Evolutionary conservation across 2,113 vertebrate genomes (phyloP).

Genomic region (Lynx canadensis): DNA sequence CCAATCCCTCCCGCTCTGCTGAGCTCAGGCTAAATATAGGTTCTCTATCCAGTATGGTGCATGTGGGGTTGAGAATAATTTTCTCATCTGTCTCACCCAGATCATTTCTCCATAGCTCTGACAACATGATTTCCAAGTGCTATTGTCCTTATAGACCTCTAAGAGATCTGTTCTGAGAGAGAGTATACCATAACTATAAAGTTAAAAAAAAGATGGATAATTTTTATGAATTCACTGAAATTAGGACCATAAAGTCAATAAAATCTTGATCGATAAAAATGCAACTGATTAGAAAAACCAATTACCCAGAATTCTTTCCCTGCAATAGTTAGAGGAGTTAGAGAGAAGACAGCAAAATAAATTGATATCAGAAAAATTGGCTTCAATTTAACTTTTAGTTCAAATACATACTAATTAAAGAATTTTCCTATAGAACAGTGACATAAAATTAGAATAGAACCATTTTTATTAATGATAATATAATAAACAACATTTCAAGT

Average conservation of each 20-base stretch:
- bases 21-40: neutral
- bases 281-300: neutral
- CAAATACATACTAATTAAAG: neutral
- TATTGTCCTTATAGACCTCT: neutral
- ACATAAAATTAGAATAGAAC: neutral
- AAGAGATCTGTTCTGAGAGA: neutral
- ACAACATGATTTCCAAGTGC: neutral
- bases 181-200: neutral
- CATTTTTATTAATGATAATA: neutral
- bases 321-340: neutral
- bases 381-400: constrained; percentile 11
- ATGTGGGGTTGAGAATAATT: neutral
- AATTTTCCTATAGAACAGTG: neutral
- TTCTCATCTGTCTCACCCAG: neutral
- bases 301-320: neutral
- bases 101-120: neutral
- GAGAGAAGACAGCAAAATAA: neutral
- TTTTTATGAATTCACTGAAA: constrained; percentile 23
- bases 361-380: neutral
- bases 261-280: constrained; percentile 4
- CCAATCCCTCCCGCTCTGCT: neutral
- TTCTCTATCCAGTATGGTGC: neutral
- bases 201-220: neutral
- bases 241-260: neutral
- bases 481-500: neutral